Evolutionary conservation across 2,888 invertebrate species (phyloP).

Genomic region (Folsomia candida): DNA sequence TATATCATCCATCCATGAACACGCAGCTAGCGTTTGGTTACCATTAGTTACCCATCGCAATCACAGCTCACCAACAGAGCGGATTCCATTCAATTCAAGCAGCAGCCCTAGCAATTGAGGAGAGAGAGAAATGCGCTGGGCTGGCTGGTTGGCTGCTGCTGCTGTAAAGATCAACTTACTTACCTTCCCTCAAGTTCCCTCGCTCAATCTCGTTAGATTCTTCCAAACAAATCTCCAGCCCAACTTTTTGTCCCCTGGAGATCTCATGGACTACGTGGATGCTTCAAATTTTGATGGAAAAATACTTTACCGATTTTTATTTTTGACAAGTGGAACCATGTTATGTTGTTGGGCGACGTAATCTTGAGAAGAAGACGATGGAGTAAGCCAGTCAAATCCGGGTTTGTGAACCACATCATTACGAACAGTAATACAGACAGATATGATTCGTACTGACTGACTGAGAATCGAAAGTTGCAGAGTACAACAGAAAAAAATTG

Average conservation of each 20-base stretch:
- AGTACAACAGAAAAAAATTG: neutral
- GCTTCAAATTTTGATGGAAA: constrained; percentile 1
- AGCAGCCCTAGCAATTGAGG: too few relatives aligned
- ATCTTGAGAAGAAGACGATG: neutral
- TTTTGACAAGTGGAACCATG: neutral
- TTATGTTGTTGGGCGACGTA: neutral
- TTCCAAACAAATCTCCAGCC: constrained; percentile 7
- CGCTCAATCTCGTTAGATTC: constrained; percentile 12
- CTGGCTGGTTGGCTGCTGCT: too few relatives aligned
- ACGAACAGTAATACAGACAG: neutral
- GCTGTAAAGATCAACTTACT: neutral
- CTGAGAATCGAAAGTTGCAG: too few relatives aligned
- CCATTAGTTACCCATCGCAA: too few relatives aligned
- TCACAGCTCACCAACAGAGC: too few relatives aligned
- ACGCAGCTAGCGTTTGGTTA: too few relatives aligned
- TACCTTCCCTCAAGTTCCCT: constrained; percentile 10
- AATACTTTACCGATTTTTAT: neutral
- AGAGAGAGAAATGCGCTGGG: too few relatives aligned
- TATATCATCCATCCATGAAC: too few relatives aligned
- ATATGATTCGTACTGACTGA: too few relatives aligned
- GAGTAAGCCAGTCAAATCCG: neutral
- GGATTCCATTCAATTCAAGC: too few relatives aligned
- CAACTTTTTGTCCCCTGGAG: neutral
- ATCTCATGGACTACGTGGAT: constrained; percentile 3
- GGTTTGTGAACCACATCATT: neutral